Percentiles rank a stretch among this genome's conserved stretches.
Conservation (phyloP, 2,888 invertebrate species). For the Ichneumoninae sp. region DNA sequence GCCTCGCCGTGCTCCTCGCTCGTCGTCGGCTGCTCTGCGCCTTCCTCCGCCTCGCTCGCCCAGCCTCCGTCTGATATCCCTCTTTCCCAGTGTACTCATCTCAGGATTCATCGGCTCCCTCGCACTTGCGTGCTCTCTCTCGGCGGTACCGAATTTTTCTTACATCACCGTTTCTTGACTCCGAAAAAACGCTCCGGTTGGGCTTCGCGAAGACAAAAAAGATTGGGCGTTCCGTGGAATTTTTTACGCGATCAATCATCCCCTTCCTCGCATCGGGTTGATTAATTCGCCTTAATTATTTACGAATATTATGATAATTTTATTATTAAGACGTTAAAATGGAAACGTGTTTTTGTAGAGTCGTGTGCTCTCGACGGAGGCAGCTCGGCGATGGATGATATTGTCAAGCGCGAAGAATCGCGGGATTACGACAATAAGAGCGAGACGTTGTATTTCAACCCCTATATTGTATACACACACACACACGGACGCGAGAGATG, state of each 20-base stretch:
- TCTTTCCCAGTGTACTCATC: slow-evolving; percentile 45
- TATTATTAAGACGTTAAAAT: slow-evolving; percentile 30
- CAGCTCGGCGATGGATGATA: slow-evolving; percentile 13
- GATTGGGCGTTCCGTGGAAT: neutral
- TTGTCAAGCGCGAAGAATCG: slow-evolving; percentile 51
- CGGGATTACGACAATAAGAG: slow-evolving; percentile 43
- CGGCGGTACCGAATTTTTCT: slow-evolving; percentile 22
- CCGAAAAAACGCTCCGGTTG: neutral
- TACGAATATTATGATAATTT: slow-evolving; percentile 21
- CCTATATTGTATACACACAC: slow-evolving; percentile 21
- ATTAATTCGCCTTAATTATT: slow-evolving; percentile 31
- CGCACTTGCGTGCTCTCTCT: neutral
- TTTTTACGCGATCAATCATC: neutral
- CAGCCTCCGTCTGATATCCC: slow-evolving; percentile 24
- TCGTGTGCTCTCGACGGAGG: neutral
- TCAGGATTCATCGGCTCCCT: slow-evolving; percentile 21
- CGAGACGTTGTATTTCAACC: slow-evolving; percentile 49
- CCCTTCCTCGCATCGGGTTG: neutral
- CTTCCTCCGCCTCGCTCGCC: slow-evolving; percentile 21
- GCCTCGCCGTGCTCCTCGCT: slow-evolving; percentile 59
- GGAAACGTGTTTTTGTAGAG: slow-evolving; percentile 37
- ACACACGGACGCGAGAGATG: neutral
- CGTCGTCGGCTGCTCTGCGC: slow-evolving; percentile 71
- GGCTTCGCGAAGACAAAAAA: neutral
- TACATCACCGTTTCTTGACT: neutral